phyloP scores from a whole-genome alignment of 2,113 vertebrate species.

The Anhinga anhinga region DNA sequence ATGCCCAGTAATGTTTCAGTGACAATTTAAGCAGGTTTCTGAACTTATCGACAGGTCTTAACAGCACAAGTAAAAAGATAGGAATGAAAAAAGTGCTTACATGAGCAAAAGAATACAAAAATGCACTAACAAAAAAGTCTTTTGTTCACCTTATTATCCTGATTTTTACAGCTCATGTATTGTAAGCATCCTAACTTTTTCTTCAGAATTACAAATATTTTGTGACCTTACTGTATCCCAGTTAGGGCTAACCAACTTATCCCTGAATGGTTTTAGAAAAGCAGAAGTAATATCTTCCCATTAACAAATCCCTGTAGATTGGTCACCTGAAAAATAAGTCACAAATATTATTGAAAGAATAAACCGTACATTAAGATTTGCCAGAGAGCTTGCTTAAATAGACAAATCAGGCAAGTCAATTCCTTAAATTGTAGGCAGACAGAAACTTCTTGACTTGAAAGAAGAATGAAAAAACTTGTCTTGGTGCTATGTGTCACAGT shows the following conservation, averaged over 20 bases:
- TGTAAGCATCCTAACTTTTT: not conserved
- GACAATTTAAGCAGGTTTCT: not conserved
- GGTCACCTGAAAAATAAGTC: not conserved
- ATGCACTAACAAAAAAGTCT: fast-evolving
- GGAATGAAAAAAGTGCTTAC: fast-evolving
- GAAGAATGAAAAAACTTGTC: not conserved
- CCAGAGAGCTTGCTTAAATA: not conserved
- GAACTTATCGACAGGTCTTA: not conserved
- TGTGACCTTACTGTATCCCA: not conserved
- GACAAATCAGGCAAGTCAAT: not conserved
- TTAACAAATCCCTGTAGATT: not conserved
- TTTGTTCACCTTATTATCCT: not conserved
- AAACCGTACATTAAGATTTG: not conserved
- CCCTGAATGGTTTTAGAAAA: not conserved
- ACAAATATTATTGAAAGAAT: not conserved
- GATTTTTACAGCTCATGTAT: not conserved
- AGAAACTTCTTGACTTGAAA: not conserved
- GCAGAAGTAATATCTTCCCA: not conserved
- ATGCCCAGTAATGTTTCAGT: not conserved
- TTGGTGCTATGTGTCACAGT: not conserved
- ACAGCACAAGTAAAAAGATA: not conserved
- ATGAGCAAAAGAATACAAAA: not conserved
- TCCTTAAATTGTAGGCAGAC: not conserved
- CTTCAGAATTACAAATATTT: not conserved
- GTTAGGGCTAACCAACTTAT: not conserved